Evolutionary conservation across 1,140 invertebrate species (phyloP).

Genomic region (Ceratitis capitata): DNA sequence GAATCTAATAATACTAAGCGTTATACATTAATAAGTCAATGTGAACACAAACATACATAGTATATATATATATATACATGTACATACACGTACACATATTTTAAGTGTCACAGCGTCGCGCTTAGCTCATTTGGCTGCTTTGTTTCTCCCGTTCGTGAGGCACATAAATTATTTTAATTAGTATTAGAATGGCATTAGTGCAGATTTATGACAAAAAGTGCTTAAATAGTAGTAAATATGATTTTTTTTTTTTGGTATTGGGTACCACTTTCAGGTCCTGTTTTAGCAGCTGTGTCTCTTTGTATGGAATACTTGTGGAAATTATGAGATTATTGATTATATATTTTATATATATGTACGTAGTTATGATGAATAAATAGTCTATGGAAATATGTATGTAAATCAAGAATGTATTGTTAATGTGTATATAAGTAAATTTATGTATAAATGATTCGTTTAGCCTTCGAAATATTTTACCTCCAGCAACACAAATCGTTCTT

Average conservation of each 20-base stretch:
- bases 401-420: too few relatives aligned
- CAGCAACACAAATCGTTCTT: too few relatives aligned
- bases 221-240: neutral
- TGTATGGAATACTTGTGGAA: too few relatives aligned
- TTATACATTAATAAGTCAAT: too few relatives aligned
- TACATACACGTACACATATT: neutral
- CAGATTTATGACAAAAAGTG: slow-evolving; percentile 26
- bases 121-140: neutral
- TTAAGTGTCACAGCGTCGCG: neutral
- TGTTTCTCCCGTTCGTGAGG: neutral
- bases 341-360: neutral
- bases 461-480: too few relatives aligned
- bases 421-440: too few relatives aligned
- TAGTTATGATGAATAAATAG: too few relatives aligned
- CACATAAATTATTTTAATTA: slow-evolving; percentile 37
- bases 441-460: too few relatives aligned
- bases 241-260: too few relatives aligned
- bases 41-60: neutral
- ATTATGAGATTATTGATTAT: slow-evolving; percentile 1
- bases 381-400: too few relatives aligned
- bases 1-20: neutral
- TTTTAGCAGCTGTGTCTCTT: neutral
- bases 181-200: slow-evolving; percentile 33
- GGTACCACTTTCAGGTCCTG: neutral
- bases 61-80: neutral